Evolutionary conservation across 2,888 invertebrate genomes (phyloP).

Genomic region (Apamea epomidion): DNA sequence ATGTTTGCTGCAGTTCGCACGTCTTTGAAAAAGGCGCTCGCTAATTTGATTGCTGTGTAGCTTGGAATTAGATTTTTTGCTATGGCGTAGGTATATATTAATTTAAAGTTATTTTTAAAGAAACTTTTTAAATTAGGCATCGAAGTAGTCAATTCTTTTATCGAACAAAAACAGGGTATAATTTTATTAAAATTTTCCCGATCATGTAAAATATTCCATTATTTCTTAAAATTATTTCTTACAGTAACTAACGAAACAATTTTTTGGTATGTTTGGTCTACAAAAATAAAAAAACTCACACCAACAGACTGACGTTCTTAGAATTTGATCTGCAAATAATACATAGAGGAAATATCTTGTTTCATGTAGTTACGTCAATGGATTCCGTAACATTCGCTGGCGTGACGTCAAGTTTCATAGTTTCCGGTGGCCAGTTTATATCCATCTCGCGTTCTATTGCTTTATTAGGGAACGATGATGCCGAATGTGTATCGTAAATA

Average conservation of each 20-base stretch:
- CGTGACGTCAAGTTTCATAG: conserved; percentile 52
- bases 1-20: conserved; percentile 51
- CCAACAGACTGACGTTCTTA: conserved; percentile 13
- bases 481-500: not conserved
- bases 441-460: conserved; percentile 30
- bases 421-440: conserved; percentile 46
- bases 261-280: not conserved
- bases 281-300: not conserved
- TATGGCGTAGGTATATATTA: not conserved
- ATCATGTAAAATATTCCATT: not conserved
- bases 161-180: not conserved
- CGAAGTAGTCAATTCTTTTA: not conserved
- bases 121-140: not conserved
- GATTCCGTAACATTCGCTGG: conserved; percentile 26
- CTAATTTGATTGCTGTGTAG: conserved; percentile 50
- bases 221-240: not conserved
- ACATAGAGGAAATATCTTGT: conserved; percentile 32
- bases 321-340: conserved; percentile 49
- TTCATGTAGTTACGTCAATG: conserved; percentile 56
- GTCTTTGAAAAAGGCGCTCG: conserved; percentile 52
- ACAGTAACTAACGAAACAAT: not conserved
- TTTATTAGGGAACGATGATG: conserved; percentile 40
- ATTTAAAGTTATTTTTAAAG: not conserved
- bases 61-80: conserved; percentile 21
- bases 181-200: not conserved